Evolutionary conservation across 1,140 invertebrate genomes (phyloP).

Genomic region (Lepidurus couesii): DNA sequence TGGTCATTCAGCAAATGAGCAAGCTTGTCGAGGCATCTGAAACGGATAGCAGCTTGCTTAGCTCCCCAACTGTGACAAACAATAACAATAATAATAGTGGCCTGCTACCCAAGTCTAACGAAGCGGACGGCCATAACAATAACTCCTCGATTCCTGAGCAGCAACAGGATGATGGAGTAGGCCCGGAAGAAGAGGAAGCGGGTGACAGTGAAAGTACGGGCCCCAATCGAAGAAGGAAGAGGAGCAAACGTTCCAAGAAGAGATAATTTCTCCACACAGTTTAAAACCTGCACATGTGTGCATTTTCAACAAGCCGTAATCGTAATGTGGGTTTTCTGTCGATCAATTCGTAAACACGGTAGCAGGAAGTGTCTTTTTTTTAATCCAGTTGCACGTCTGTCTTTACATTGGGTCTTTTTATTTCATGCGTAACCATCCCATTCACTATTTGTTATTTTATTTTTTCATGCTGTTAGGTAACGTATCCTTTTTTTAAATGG

Average conservation of each 20-base stretch:
- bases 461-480: neutral
- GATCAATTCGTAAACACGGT: neutral
- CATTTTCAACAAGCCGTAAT: neutral
- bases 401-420: neutral
- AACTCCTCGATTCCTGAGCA: conserved; percentile 39
- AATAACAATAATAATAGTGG: conserved; percentile 49
- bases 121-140: conserved; percentile 49
- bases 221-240: conserved; percentile 42
- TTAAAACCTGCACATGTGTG: neutral
- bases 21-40: conserved; percentile 60
- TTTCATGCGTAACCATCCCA: neutral
- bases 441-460: neutral
- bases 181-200: conserved; percentile 40
- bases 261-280: conserved; percentile 28
- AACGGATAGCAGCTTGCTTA: conserved; percentile 32
- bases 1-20: conserved; percentile 82
- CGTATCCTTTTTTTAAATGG: neutral
- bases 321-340: neutral
- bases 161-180: conserved; percentile 37
- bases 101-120: conserved; percentile 45
- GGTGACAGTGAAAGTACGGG: conserved; percentile 42
- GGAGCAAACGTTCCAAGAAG: conserved; percentile 41
- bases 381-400: neutral
- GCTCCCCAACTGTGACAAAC: conserved; percentile 24
- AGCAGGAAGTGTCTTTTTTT: neutral